Base-by-base conservation (phyloP, 2,888 invertebrate genomes). In the Cheilosia vulpina region DNA sequence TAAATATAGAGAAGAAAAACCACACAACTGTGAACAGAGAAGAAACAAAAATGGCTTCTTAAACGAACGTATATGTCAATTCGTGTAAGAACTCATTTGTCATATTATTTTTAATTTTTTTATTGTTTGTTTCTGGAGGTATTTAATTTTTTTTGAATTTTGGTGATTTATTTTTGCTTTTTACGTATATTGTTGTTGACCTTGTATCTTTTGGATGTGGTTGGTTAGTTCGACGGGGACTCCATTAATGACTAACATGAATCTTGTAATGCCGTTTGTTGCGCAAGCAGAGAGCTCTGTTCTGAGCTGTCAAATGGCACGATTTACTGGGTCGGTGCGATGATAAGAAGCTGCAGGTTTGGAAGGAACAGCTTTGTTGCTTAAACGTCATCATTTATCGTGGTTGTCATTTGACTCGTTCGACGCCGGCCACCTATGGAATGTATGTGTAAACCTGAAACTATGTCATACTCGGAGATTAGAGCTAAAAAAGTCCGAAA, bases 11-110 rank as follows among this genome's bases (percentile, higher is more conserved):
- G 19, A 65, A 19, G 13, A 41, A 63, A 43, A 17, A 15, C 45
- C 17, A 41, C 38, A 45, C 68, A 45, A 57, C 31, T 57, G 21
- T 11, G 62, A 66, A 43, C 34, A 21, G 13, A 47, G 34, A 19
- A 31, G 57, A 65, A 34, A 13, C 9, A 57, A 57, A 63, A 68
- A 50, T 50, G 50, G 53, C 45, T 19, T 58, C 69, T 52, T 38
- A 58, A 66, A 27, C 31, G 53, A 72, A 66, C 77, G 77, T 50
- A 47, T 38, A 78, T 83, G 78, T 78, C 78, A 83, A 66, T 52
- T 77, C 65, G 60, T 45, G 19, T 65, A 66, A 66, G 60, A 78
- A 72, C 65, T 55, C 72, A 83, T 78, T 78, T 78, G 82, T 77
- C 78, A 4, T 38, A 13, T 38, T 13, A 13, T 38, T 38, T 38